These are phyloP conservation scores for Motacilla alba DNA, from an alignment of 2,113 vertebrate genomes.

Conservation along the genomic window DNA sequence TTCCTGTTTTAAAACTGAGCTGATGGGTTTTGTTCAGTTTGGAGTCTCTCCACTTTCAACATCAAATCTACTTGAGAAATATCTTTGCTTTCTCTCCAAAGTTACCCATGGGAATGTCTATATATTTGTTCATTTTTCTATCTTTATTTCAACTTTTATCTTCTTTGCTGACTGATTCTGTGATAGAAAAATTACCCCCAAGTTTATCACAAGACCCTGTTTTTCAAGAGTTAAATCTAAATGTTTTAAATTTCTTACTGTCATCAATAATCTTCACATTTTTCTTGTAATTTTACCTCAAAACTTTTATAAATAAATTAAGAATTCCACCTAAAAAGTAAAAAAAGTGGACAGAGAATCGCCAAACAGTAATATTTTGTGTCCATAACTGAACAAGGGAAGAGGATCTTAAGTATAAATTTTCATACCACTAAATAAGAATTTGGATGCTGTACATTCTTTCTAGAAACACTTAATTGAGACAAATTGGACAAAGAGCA, in stretches of 20 bases:
- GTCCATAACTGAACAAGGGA: background rate
- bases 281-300: background rate
- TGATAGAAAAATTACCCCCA: background rate
- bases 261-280: background rate
- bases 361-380: background rate
- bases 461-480: background rate
- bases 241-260: background rate
- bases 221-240: background rate
- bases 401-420: background rate
- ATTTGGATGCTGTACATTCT: background rate
- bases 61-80: background rate
- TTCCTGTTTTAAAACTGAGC: background rate
- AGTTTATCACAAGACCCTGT: background rate
- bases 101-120: background rate
- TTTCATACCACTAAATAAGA: background rate
- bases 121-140: background rate
- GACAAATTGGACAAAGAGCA: background rate
- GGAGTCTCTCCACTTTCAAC: background rate
- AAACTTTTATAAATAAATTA: background rate
- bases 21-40: background rate
- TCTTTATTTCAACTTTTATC: background rate
- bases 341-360: background rate
- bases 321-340: background rate
- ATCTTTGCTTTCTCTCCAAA: background rate
- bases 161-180: background rate